Evolutionary conservation across 2,888 invertebrate species (phyloP).

Genomic region (Drosophila fungiperda): DNA sequence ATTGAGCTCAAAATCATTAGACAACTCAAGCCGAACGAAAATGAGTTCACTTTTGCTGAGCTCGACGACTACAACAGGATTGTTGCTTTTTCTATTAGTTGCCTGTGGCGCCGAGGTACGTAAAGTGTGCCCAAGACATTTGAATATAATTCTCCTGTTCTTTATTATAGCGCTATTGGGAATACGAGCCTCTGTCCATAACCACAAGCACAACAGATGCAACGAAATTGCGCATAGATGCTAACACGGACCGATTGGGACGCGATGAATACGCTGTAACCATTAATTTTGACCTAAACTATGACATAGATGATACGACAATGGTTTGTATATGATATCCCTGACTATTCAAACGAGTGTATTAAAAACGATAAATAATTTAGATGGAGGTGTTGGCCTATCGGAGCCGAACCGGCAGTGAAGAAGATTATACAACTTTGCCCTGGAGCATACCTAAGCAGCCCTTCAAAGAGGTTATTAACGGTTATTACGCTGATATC

Average conservation of each 20-base stretch:
- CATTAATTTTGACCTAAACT: background rate
- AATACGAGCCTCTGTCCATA: conserved; percentile 30
- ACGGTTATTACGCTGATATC: conserved; percentile 42
- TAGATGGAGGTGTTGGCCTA: conserved; percentile 5
- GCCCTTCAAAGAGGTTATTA: conserved; percentile 2
- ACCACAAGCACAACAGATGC: conserved; percentile 22
- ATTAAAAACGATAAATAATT: background rate
- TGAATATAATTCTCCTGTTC: background rate
- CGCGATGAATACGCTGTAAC: conserved; percentile 30
- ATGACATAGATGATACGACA: conserved; percentile 28
- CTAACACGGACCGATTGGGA: conserved; percentile 10
- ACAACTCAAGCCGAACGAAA: background rate
- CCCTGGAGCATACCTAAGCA: conserved; percentile 45
- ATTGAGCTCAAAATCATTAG: background rate
- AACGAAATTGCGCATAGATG: conserved; percentile 1
- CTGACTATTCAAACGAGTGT: background rate
- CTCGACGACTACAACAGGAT: background rate
- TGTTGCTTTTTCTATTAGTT: background rate
- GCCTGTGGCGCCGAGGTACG: conserved; percentile 4
- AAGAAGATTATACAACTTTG: conserved; percentile 46
- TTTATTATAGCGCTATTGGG: conserved; percentile 22
- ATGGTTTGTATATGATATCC: conserved; percentile 17
- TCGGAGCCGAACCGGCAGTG: conserved; percentile 52
- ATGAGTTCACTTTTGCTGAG: background rate
- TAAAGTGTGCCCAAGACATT: background rate